Evolutionary conservation across 2,888 invertebrate genomes (phyloP).

Genomic region (Oxystoma pomonae): DNA sequence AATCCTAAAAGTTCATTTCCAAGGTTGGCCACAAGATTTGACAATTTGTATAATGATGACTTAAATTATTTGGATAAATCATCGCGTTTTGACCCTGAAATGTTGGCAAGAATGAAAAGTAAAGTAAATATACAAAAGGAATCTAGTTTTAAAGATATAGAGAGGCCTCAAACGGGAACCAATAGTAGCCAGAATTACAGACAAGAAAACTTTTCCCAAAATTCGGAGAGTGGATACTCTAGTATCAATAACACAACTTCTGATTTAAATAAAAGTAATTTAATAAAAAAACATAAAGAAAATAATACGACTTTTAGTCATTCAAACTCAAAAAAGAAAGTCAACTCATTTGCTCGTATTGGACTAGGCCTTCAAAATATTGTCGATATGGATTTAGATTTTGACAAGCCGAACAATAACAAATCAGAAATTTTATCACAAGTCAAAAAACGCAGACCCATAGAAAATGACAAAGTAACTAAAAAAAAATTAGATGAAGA

Average conservation of each 20-base stretch:
- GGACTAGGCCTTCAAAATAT: not conserved
- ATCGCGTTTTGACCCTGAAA: not conserved
- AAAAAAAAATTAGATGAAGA: constrained; percentile 3
- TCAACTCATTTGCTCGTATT: not conserved
- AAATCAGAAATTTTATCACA: not conserved
- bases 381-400: not conserved
- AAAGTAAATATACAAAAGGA: not conserved
- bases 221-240: not conserved
- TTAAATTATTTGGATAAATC: not conserved
- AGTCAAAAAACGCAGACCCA: not conserved
- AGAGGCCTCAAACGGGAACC: not conserved
- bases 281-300: not conserved
- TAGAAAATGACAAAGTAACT: not conserved
- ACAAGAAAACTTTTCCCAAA: not conserved
- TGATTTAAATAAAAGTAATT: not conserved
- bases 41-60: not conserved
- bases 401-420: too few relatives aligned
- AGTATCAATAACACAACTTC: not conserved
- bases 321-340: not conserved
- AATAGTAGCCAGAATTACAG: not conserved
- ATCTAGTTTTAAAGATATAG: not conserved
- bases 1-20: not conserved
- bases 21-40: not conserved
- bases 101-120: not conserved
- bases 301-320: not conserved